phyloP scores from a whole-genome alignment of 2,113 vertebrate species.

The Phrynosoma blainvillii region DNA sequence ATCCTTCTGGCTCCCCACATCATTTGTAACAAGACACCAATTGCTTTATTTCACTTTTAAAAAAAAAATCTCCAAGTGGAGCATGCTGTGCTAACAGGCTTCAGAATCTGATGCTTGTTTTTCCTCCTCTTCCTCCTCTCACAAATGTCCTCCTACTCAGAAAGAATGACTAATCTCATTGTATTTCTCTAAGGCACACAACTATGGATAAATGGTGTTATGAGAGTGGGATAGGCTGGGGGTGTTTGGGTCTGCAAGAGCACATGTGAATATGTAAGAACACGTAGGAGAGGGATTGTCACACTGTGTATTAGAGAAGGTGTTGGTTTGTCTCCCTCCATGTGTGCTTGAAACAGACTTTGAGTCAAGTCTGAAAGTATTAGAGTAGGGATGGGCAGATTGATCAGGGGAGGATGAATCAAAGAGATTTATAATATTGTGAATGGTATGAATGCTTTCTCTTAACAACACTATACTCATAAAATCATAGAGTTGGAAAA shows the following conservation, averaged over 20 bases:
- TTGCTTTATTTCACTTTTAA: background rate
- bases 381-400: background rate
- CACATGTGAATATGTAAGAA: background rate
- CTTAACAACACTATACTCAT: background rate
- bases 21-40: slow-evolving; percentile 17
- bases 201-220: background rate
- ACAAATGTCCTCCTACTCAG: slow-evolving; percentile 62
- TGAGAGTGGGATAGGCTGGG: slow-evolving; percentile 23
- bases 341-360: background rate
- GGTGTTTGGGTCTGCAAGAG: slow-evolving; percentile 11
- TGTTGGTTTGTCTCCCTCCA: slow-evolving; percentile 40
- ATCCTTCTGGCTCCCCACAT: background rate
- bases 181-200: slow-evolving; percentile 24
- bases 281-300: slow-evolving; percentile 43
- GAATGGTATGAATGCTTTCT: background rate
- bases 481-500: too few species aligned
- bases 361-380: background rate
- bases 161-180: slow-evolving; percentile 67
- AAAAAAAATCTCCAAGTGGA: background rate
- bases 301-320: background rate
- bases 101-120: slow-evolving; percentile 10
- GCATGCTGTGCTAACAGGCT: background rate
- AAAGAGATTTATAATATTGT: background rate
- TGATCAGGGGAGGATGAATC: too few species aligned
- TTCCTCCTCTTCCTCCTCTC: slow-evolving; percentile 36